Evolutionary conservation across 1,140 invertebrate species (phyloP).

Genomic region (Saccostrea cuccullata): DNA sequence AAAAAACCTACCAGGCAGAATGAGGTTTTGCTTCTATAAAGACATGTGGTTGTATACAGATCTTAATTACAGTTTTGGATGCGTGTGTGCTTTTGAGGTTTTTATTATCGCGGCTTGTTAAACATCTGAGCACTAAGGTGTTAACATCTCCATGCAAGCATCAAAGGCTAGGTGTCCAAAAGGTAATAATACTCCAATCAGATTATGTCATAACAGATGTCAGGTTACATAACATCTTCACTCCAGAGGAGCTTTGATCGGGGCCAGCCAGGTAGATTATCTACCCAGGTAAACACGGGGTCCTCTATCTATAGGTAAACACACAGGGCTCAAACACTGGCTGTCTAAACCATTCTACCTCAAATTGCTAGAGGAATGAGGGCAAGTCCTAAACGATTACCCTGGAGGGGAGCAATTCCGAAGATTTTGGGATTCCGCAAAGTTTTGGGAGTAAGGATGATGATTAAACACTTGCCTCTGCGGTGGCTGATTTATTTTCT

Average conservation of each 20-base stretch:
- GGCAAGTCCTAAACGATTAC: conserved; percentile 22
- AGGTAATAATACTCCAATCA: conserved; percentile 37
- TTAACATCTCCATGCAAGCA: conserved; percentile 12
- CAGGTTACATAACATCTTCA: conserved; percentile 30
- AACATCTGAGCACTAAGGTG: conserved; percentile 16
- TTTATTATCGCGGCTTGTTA: not conserved
- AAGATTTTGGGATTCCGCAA: conserved; percentile 16
- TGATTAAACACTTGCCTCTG: conserved; percentile 32
- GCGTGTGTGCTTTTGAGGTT: not conserved
- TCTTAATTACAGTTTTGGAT: not conserved
- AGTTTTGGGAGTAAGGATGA: conserved; percentile 17
- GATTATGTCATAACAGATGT: conserved; percentile 25
- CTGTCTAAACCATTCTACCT: not conserved
- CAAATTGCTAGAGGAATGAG: conserved; percentile 9
- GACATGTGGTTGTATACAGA: not conserved
- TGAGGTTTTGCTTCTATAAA: not conserved
- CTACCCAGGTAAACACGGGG: conserved; percentile 7
- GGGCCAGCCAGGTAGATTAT: conserved; percentile 15
- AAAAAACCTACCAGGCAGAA: not conserved
- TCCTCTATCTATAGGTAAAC: conserved; percentile 28
- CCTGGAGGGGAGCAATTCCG: not conserved
- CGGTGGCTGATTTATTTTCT: conserved; percentile 18
- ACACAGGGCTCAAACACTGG: not conserved
- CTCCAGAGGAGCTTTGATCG: conserved; percentile 16
- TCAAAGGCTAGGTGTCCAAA: conserved; percentile 29